These are phyloP conservation scores for Orthosia gothica DNA, from an alignment of 2,888 invertebrate genomes.

Conservation along the genomic window DNA sequence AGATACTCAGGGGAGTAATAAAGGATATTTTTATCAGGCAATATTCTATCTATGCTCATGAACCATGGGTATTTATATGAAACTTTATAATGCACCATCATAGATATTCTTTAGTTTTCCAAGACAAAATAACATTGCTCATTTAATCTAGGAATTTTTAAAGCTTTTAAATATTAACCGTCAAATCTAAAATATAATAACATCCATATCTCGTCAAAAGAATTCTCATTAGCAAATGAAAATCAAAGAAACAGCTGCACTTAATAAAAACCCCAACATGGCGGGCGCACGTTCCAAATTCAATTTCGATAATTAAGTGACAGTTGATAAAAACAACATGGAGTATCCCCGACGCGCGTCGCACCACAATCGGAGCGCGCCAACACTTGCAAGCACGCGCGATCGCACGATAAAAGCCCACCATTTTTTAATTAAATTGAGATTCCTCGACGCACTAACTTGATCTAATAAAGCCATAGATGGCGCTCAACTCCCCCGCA, in stretches of 20 bases:
- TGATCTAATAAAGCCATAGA: conserved; percentile 74
- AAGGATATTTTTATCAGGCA: conserved; percentile 47
- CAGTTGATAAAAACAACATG: conserved; percentile 83
- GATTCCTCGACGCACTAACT: conserved; percentile 82
- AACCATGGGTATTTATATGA: not conserved
- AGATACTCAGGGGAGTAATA: conserved; percentile 54
- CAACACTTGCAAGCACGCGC: conserved; percentile 85
- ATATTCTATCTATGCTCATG: not conserved
- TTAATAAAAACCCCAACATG: conserved; percentile 69
- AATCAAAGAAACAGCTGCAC: conserved; percentile 72
- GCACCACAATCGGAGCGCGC: conserved; percentile 82
- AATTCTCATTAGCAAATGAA: conserved; percentile 70
- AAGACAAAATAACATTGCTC: too few species aligned
- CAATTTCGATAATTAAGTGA: conserved; percentile 88
- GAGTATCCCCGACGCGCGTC: conserved; percentile 72
- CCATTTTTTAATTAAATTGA: conserved; percentile 90
- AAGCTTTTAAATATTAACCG: conserved; percentile 22
- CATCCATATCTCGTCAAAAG: conserved; percentile 32
- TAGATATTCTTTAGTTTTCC: not conserved
- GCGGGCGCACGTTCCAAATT: conserved; percentile 76
- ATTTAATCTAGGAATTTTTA: not conserved
- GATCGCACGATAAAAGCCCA: conserved; percentile 83
- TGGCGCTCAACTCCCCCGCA: conserved; percentile 33
- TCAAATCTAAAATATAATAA: conserved; percentile 23
- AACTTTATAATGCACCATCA: not conserved